phyloP scores from a whole-genome alignment of 2,888 invertebrate species.

The Hydroisotoma schaefferi region DNA sequence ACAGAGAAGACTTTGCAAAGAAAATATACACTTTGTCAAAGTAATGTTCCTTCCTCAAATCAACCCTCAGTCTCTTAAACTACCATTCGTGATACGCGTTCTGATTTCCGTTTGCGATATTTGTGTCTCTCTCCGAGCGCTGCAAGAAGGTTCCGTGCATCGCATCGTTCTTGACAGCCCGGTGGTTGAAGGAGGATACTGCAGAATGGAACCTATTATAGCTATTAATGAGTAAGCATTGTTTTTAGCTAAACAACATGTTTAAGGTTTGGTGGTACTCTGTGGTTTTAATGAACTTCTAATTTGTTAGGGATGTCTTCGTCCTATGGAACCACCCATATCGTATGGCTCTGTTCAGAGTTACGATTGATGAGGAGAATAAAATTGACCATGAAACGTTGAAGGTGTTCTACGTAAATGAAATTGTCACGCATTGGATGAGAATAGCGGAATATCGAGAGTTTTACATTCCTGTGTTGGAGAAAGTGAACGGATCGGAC shows the following conservation, averaged over 20 bases:
- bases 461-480: not conserved
- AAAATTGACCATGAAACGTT: not conserved
- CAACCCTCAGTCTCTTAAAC: not conserved
- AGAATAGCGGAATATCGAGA: not conserved
- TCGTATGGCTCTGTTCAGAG: not conserved
- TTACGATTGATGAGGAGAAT: not conserved
- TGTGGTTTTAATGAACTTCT: no score
- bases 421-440: not conserved
- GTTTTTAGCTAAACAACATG: no score
- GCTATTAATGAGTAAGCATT: constrained; percentile 7
- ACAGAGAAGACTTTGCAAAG: not conserved
- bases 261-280: no score
- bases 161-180: not conserved
- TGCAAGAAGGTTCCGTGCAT: not conserved
- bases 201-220: constrained; percentile 2
- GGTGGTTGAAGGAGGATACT: not conserved
- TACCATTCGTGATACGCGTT: not conserved
- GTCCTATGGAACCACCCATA: not conserved
- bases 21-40: not conserved
- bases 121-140: not conserved
- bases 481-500: not conserved
- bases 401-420: not conserved
- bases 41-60: not conserved
- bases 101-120: not conserved
- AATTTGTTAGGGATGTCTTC: constrained; percentile 7